These are phyloP conservation scores for Caenorhabditis plicata DNA, from an alignment of 2,888 invertebrate genomes.

Conservation along the genomic window DNA sequence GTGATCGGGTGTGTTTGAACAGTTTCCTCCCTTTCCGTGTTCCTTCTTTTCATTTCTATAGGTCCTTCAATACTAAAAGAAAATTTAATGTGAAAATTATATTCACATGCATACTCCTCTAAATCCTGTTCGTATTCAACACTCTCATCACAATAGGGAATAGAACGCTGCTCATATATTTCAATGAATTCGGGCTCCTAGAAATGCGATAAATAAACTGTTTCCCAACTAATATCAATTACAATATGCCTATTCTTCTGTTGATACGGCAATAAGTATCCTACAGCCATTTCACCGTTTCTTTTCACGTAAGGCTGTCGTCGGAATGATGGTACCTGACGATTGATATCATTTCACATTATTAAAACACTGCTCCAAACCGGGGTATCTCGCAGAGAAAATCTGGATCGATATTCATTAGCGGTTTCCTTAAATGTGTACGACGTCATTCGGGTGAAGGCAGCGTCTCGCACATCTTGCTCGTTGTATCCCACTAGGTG, in stretches of 20 bases:
- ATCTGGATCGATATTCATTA: constrained; percentile 14
- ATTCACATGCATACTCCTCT: constrained; percentile 8
- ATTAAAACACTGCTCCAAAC: neutral
- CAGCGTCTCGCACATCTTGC: constrained; percentile 38
- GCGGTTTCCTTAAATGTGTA: constrained; percentile 51
- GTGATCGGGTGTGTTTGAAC: constrained; percentile 11
- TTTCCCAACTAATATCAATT: neutral
- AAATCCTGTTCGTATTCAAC: constrained; percentile 1
- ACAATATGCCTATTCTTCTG: constrained; percentile 19
- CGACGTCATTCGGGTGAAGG: constrained; percentile 40
- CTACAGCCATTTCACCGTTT: constrained; percentile 20
- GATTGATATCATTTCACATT: too few relatives aligned
- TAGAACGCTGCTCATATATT: constrained; percentile 9
- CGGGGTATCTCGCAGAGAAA: constrained; percentile 5
- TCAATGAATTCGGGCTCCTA: constrained; percentile 40
- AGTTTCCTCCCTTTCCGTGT: constrained; percentile 6
- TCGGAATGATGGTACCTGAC: constrained; percentile 27
- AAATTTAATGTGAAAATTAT: neutral
- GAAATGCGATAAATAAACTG: neutral
- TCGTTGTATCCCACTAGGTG: constrained; percentile 39
- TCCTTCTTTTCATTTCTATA: neutral
- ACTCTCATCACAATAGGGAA: constrained; percentile 9
- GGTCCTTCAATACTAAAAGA: constrained; percentile 1
- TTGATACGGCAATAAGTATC: constrained; percentile 41
- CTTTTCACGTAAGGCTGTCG: constrained; percentile 47